phyloP scores from a whole-genome alignment of 1,140 invertebrate genomes.

The Diprion similis region DNA sequence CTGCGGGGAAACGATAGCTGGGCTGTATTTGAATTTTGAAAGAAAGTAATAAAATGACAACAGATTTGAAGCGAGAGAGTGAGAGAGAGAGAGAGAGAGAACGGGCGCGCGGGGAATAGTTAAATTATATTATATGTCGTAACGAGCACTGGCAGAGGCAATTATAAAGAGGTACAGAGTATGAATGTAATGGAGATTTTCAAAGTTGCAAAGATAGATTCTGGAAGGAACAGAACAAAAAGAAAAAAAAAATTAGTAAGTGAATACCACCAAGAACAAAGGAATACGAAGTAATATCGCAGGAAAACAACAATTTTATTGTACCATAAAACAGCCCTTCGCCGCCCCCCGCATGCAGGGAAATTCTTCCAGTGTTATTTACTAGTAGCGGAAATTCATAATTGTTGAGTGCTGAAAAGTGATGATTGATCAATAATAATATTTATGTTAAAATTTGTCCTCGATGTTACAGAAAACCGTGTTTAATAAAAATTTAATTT shows the following conservation, averaged over 20 bases:
- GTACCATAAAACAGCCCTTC: constrained; percentile 5
- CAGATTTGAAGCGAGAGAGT: constrained; percentile 19
- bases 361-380: constrained; percentile 61
- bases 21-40: too few relatives aligned
- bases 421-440: constrained; percentile 59
- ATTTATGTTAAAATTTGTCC: constrained; percentile 62
- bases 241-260: neutral
- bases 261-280: too few relatives aligned
- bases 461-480: constrained; percentile 63
- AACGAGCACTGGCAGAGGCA: neutral
- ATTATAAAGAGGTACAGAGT: neutral
- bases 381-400: constrained; percentile 43
- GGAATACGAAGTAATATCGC: too few relatives aligned
- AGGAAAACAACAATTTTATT: too few relatives aligned
- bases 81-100: constrained; percentile 25
- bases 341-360: constrained; percentile 28
- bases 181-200: neutral
- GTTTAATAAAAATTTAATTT: constrained; percentile 64
- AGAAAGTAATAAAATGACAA: too few relatives aligned
- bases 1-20: too few relatives aligned
- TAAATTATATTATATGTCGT: neutral
- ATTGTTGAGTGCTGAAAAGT: constrained; percentile 59
- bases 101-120: neutral
- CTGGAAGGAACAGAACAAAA: neutral
- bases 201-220: constrained; percentile 11